Evolutionary conservation across 2,797 vertebrate genomes (phyloP), one percentile per base, ranked within the genome.

Genomic region (Acipenser oxyrinchus): DNA sequence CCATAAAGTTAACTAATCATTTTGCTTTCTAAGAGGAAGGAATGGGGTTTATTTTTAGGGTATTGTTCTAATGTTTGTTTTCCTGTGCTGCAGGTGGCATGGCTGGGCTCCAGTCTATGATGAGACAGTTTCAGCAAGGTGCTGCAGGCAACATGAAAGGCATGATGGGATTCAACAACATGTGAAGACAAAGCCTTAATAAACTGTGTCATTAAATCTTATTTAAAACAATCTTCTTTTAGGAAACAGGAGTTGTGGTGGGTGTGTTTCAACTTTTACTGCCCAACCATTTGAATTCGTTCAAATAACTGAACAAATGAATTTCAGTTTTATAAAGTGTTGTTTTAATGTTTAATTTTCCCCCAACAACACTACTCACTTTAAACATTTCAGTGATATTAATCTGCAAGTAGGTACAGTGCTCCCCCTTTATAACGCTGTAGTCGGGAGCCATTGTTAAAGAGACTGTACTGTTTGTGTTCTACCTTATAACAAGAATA

Each of bases 111-210:
- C 96, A 99, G 85, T 98, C 96, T 1, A 99, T 99, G 95, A 99
- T 99, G 96, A 90, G 96, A 68, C 96, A 99, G 60, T 99, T 99
- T 81, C 96, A 99, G 77, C 96, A 99, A 82, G 96, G 96, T 69
- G 96, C 96, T 2, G 93, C 96, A 53, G 96, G 96, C 49, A 98
- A 98, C 81, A 97, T 98, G 95, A 99, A 99, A 86, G 96, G 96
- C 88, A 99, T 98, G 96, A 97, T 98, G 96, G 96, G 96, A 85
- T 98, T 99, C 83, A 98, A 98, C 86, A 98, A 98, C 79, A 98
- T 98, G 95, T 99, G 88, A 95, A 88, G 82, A 82, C 82, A 71
- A 78, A 73, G 81, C 87, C 88, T 90, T 91, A 87, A 82, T 72
- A 77, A 82, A 77, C 64, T 51, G 55, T 68, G 73, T 51, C 4